Percentiles rank a stretch among this genome's conserved stretches.
Evolutionary conservation across 2,113 vertebrate species (phyloP).

Genomic region (Alces alces): DNA sequence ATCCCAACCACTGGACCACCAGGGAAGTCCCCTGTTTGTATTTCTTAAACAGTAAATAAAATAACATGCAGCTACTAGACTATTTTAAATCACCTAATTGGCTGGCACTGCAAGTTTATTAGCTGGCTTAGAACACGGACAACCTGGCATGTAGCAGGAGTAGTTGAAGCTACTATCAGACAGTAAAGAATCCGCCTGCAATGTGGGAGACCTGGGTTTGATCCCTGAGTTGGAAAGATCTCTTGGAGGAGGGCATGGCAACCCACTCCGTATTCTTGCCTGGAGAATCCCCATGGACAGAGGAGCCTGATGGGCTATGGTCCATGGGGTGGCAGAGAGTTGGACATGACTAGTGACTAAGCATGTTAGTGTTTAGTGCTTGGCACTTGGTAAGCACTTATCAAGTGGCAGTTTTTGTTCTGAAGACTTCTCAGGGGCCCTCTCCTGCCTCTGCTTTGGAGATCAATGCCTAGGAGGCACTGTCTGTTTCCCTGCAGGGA

Average conservation of each 20-base stretch:
- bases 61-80: background rate
- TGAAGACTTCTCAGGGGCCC: background rate
- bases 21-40: background rate
- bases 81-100: too few relatives aligned
- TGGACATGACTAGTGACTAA: background rate
- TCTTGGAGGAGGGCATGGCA: background rate
- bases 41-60: background rate
- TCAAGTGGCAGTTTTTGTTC: background rate
- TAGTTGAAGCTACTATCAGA: background rate
- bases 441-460: background rate
- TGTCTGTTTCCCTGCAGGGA: background rate
- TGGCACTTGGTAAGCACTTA: background rate
- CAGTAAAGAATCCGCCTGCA: background rate
- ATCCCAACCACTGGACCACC: background rate
- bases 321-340: background rate
- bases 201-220: background rate
- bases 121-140: background rate
- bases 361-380: rapidly evolving
- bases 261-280: background rate
- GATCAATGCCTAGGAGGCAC: background rate
- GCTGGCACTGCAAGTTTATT: background rate
- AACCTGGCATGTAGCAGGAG: background rate
- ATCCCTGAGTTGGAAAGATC: background rate
- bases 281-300: background rate
- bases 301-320: background rate